Evolutionary conservation across 2,888 invertebrate genomes (phyloP).

Genomic region (Agrochola circellaris): DNA sequence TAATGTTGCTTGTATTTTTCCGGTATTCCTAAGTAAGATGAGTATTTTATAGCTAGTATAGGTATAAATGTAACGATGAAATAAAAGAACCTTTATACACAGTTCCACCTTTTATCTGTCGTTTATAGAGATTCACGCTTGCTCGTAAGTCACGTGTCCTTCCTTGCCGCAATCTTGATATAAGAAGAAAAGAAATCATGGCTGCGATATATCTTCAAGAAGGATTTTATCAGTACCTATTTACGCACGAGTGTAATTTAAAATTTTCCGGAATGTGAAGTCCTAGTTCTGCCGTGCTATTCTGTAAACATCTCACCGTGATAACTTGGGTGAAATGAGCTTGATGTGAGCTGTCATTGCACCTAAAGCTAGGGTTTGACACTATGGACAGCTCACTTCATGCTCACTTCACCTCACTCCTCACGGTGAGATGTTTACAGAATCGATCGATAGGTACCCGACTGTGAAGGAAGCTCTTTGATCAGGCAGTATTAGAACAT

Average conservation of each 20-base stretch:
- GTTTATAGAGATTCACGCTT: slow-evolving; percentile 10
- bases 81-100: slow-evolving; percentile 29
- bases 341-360: too few species aligned
- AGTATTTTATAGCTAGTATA: neutral
- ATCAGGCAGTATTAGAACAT: neutral
- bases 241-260: neutral
- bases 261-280: slow-evolving; percentile 1
- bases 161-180: slow-evolving; percentile 22
- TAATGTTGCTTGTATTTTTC: neutral
- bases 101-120: slow-evolving; percentile 5
- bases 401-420: too few species aligned
- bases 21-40: neutral
- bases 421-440: too few species aligned
- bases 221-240: neutral
- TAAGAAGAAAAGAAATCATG: slow-evolving; percentile 21
- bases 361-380: too few species aligned
- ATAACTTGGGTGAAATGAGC: too few species aligned
- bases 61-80: neutral
- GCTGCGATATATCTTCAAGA: slow-evolving; percentile 2
- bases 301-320: too few species aligned
- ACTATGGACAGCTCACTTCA: too few species aligned
- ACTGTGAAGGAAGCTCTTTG: neutral
- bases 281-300: too few species aligned
- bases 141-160: slow-evolving; percentile 21
- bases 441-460: too few species aligned